phyloP scores from a whole-genome alignment of 1,140 invertebrate species.

The Aradophagus sp. region DNA sequence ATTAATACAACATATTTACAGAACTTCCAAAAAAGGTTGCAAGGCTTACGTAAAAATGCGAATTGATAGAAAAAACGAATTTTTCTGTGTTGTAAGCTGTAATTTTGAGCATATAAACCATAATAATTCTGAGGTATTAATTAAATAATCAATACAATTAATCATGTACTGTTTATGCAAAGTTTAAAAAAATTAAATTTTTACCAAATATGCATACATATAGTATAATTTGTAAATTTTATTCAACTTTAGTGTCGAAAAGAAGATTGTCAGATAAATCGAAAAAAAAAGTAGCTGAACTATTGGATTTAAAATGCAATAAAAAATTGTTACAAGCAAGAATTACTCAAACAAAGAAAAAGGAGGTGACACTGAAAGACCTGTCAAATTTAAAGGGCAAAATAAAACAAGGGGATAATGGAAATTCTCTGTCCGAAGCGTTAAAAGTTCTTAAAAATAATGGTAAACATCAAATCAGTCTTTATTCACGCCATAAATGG shows the following conservation, averaged over 20 bases:
- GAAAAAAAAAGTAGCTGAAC: background rate
- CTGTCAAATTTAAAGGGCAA: constrained; percentile 5
- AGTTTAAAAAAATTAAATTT: too few relatives aligned
- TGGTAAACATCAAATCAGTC: too few relatives aligned
- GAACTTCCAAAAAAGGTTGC: constrained; percentile 13
- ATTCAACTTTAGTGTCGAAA: background rate
- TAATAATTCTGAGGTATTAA: constrained; percentile 12
- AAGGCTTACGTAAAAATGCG: constrained; percentile 1
- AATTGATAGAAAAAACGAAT: constrained; percentile 4
- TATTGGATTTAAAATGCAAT: constrained; percentile 4
- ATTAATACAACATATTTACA: background rate
- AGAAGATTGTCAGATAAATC: constrained; percentile 11
- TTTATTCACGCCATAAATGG: too few relatives aligned
- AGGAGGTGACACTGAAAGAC: background rate
- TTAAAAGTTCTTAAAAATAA: constrained; percentile 2
- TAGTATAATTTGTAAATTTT: constrained; percentile 3
- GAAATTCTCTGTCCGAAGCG: constrained; percentile 1
- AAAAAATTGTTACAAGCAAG: constrained; percentile 9
- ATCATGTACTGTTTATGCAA: too few relatives aligned
- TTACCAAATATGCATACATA: too few relatives aligned
- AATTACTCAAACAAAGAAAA: background rate
- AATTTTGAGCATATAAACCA: constrained; percentile 11
- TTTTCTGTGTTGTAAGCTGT: background rate
- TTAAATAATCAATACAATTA: too few relatives aligned
- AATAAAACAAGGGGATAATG: background rate